Conservation (phyloP, 2,888 invertebrate genomes). For the Leptopterna dolabrata region DNA sequence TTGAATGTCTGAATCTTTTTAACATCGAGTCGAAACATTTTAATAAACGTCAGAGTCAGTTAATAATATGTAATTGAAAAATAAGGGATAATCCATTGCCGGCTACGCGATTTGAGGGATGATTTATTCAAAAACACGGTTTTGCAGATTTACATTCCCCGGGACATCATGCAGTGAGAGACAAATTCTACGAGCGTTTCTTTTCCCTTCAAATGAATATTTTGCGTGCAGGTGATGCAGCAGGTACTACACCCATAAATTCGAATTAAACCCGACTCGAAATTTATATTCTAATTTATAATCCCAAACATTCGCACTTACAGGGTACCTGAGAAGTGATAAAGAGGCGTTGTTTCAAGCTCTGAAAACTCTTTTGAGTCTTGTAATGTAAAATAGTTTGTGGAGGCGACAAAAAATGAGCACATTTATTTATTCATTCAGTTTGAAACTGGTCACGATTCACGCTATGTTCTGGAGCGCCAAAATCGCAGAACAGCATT, state of each 20-base stretch:
- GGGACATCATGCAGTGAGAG: neutral
- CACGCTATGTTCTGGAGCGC: no score
- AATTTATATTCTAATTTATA: slow-evolving; percentile 13
- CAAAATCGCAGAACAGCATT: no score
- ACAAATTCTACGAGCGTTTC: neutral
- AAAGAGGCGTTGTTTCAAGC: neutral
- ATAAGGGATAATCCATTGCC: neutral
- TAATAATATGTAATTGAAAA: neutral
- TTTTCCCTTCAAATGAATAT: neutral
- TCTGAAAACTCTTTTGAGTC: neutral
- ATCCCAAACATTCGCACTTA: neutral
- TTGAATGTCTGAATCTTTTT: no score
- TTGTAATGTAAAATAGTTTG: neutral
- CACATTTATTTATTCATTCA: no score
- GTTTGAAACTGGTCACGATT: no score
- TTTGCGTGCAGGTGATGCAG: slow-evolving; percentile 15
- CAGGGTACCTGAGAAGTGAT: neutral
- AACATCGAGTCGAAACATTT: no score
- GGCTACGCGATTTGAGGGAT: neutral
- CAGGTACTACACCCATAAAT: slow-evolving; percentile 10
- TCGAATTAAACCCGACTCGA: slow-evolving; percentile 15
- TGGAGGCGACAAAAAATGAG: no score
- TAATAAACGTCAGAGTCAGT: no score
- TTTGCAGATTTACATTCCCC: neutral
- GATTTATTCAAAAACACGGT: neutral